phyloP scores from a whole-genome alignment of 1,140 invertebrate genomes.

The Lethocerus indicus region DNA sequence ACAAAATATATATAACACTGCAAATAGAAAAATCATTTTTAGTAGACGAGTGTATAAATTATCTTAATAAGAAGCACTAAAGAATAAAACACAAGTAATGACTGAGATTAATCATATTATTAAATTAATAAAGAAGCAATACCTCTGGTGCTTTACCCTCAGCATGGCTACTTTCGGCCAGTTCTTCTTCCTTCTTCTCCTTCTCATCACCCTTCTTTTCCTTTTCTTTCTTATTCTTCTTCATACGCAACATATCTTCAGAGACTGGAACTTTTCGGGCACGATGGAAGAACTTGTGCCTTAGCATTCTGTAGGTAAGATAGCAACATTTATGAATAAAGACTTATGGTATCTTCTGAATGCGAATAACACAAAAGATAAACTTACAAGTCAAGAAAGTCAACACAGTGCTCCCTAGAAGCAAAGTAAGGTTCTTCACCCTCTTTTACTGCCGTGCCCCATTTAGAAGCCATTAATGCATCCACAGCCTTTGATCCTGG shows the following conservation, averaged over 20 bases:
- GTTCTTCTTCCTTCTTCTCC: constrained; percentile 26
- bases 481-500: constrained; percentile 74
- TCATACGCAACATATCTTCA: constrained; percentile 48
- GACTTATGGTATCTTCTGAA: not conserved
- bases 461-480: constrained; percentile 79
- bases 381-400: constrained; percentile 53
- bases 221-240: constrained; percentile 43
- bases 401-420: constrained; percentile 56
- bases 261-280: constrained; percentile 73
- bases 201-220: constrained; percentile 31
- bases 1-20: not conserved
- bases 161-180: constrained; percentile 33
- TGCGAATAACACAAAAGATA: constrained; percentile 2
- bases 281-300: constrained; percentile 89
- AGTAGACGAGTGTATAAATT: not conserved
- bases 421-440: constrained; percentile 63
- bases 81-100: not conserved
- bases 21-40: not conserved
- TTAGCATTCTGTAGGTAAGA: constrained; percentile 43
- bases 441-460: constrained; percentile 41
- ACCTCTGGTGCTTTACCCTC: constrained; percentile 26
- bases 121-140: not conserved
- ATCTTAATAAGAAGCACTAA: not conserved
- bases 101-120: not conserved
- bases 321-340: not conserved